Evolutionary conservation across 2,113 vertebrate species (phyloP).

Genomic region (Neoarius graeffei): DNA sequence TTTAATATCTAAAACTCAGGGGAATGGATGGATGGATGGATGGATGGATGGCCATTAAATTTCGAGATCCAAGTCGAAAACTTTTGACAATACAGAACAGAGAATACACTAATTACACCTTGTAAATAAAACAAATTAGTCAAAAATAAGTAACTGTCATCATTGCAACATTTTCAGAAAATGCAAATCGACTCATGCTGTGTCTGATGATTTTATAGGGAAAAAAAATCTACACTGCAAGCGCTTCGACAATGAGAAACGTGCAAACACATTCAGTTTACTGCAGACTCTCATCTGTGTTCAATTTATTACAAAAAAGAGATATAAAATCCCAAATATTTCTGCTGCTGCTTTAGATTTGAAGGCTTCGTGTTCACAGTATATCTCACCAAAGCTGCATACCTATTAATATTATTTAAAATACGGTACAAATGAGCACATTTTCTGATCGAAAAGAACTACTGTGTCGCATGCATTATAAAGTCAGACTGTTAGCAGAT

Average conservation of each 20-base stretch:
- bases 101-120: neutral
- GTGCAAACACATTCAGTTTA: constrained; percentile 51
- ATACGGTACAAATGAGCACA: constrained; percentile 48
- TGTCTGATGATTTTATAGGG: neutral
- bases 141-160: neutral
- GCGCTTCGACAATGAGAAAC: constrained; percentile 43
- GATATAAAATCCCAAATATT: constrained; percentile 1
- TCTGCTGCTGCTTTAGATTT: neutral
- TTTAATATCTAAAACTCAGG: neutral
- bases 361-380: constrained; percentile 36
- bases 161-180: neutral
- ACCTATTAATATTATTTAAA: constrained; percentile 41
- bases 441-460: constrained; percentile 39
- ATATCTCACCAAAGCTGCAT: constrained; percentile 30
- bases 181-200: constrained; percentile 9
- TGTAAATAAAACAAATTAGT: neutral
- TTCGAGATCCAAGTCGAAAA: neutral
- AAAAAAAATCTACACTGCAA: constrained; percentile 30
- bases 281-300: constrained; percentile 9
- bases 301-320: constrained; percentile 25
- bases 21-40: neutral
- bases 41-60: neutral
- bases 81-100: constrained; percentile 3
- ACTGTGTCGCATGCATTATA: constrained; percentile 54
- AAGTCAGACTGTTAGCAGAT: constrained; percentile 26